Evolutionary conservation across 2,888 invertebrate genomes (phyloP), one percentile per base, ranked within the genome.

Genomic region (Octonoba sinensis): DNA sequence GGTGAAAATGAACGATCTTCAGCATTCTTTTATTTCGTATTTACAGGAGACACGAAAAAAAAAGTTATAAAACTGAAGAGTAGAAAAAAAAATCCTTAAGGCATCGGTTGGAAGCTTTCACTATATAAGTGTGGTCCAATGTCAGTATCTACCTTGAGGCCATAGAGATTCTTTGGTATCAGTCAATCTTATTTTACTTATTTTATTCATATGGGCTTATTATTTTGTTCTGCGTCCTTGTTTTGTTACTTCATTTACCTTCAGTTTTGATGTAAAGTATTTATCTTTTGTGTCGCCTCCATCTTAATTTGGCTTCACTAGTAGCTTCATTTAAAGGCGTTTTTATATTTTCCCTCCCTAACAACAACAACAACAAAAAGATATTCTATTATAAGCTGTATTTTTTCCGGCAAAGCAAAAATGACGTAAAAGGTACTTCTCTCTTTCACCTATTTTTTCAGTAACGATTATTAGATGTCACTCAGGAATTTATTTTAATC

Each of bases 201-300:
- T 75, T 60, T 59, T 75, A 75, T 59, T 67, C 46, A 22, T 67
- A 60, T 15, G 47, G 67, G 60, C 67, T 47, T 67, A 75, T 74
- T 74, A 65, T 67, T 75, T 66, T 75, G 49, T 49, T 60, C 57
- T 16, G 27, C 59, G 44, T 67, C 67, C 75, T 57, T 60, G 60
- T 22, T 60, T 60, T 59, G 59, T 67, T n/a, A n/a, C n/a, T n/a
- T 66, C 75, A 75, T 20, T 75, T 67, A 67, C 66, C 60, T 65
- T 18, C 12, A 66, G 74, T 64, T n/a, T 66, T 49, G 66, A 60
- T 60, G 75, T 67, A 75, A 75, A 75, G 67, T 75, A 75, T 75
- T 75, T 67, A 75, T 67, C 59, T 75, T 54, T 20, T 49, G 22
- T 66, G 57, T 66, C 67, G 67, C 59, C 18, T 44, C 27, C 51